These are phyloP conservation scores for Pogonocichla stellata DNA, from an alignment of 2,113 vertebrate species.

Conservation along the genomic window DNA sequence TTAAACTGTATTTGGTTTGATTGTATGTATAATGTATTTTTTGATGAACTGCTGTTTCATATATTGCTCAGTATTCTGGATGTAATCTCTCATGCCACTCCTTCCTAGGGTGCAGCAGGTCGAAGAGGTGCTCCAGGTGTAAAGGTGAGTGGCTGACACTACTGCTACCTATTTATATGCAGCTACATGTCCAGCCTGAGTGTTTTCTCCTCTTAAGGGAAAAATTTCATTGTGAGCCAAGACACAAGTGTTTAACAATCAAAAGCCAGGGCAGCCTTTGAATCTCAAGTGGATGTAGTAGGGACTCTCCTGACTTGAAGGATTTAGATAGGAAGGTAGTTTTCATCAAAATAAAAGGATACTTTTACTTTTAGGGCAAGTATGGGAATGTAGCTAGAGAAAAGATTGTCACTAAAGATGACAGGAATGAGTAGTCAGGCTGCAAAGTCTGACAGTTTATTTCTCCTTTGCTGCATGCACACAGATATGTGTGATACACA, in stretches of 20 bases:
- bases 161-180: not conserved
- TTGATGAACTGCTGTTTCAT: not conserved
- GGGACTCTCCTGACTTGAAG: not conserved
- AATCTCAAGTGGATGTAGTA: not conserved
- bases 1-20: not conserved
- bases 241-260: not conserved
- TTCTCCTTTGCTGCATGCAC: not conserved
- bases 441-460: not conserved
- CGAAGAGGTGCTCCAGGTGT: slow-evolving; percentile 53
- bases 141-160: slow-evolving; percentile 57
- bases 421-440: not conserved
- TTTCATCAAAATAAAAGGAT: not conserved
- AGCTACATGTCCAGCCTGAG: not conserved
- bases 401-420: not conserved
- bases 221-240: not conserved
- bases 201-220: not conserved
- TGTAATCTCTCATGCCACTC: not conserved
- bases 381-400: not conserved
- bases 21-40: not conserved
- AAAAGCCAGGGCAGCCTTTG: not conserved
- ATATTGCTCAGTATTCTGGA: not conserved
- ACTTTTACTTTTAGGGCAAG: not conserved
- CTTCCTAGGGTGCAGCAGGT: slow-evolving; percentile 64
- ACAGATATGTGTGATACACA: not conserved
- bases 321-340: not conserved